Conservation (phyloP, 2,888 invertebrate genomes). For the Tinea semifulvella region DNA sequence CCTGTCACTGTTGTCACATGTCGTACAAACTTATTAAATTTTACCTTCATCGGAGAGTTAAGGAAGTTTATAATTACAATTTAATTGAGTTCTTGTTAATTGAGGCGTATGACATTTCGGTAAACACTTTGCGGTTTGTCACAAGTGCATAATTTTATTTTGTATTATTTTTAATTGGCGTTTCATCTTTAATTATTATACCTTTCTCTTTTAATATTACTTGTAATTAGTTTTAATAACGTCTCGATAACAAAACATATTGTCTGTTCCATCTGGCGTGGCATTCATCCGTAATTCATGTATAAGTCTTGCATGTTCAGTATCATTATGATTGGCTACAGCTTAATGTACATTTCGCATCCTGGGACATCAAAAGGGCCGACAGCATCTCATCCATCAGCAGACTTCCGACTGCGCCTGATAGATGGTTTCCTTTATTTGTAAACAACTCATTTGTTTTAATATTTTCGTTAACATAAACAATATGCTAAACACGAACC, state of each 20-base stretch:
- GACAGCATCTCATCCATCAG: conserved; percentile 4
- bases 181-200: not conserved
- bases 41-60: not conserved
- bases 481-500: no score
- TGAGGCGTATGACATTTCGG: not conserved
- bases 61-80: conserved; percentile 8
- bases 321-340: no score
- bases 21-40: conserved; percentile 18
- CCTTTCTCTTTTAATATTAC: no score
- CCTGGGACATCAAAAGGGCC: not conserved
- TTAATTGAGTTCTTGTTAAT: conserved; percentile 5
- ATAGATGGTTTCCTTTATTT: conserved; percentile 10
- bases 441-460: conserved; percentile 5
- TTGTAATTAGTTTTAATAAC: no score
- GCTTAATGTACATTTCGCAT: no score
- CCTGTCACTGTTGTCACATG: conserved; percentile 35
- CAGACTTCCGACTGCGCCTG: conserved; percentile 4
- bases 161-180: conserved; percentile 1
- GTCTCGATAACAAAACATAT: no score
- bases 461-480: no score
- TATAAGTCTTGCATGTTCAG: no score
- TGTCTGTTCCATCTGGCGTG: no score
- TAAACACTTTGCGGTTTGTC: not conserved
- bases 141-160: conserved; percentile 3
- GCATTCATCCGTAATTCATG: no score